Conservation (phyloP, 2,888 invertebrate genomes). For the Agrotis ipsilon region DNA sequence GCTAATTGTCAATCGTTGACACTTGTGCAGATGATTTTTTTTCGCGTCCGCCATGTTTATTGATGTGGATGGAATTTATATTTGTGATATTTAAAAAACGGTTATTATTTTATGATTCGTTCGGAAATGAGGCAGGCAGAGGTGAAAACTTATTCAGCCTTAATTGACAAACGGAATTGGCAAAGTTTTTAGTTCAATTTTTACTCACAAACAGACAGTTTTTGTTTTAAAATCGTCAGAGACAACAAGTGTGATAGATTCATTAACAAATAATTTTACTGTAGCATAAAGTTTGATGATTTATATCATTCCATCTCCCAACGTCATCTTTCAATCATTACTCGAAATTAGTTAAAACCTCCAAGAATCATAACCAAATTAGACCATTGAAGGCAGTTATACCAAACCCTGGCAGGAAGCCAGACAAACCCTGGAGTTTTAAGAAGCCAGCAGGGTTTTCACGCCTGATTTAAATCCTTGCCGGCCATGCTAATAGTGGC, state of each 20-base stretch:
- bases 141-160: neutral
- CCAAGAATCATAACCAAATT: neutral
- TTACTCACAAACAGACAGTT: neutral
- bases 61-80: conserved; percentile 40
- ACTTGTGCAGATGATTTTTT: conserved; percentile 61
- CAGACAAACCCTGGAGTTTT: conserved; percentile 27
- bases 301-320: neutral
- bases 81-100: conserved; percentile 41
- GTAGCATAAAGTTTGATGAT: neutral
- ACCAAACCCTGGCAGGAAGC: conserved; percentile 37
- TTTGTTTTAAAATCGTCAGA: neutral
- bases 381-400: neutral
- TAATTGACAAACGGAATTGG: conserved; percentile 30
- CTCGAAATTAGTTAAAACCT: neutral
- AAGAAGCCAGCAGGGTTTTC: conserved; percentile 45
- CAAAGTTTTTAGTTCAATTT: neutral
- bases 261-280: neutral
- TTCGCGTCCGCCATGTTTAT: conserved; percentile 62
- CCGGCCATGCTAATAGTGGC: conserved; percentile 43
- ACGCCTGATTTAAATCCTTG: conserved; percentile 43
- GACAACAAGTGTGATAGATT: no score
- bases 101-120: conserved; percentile 26
- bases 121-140: conserved; percentile 17
- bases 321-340: neutral
- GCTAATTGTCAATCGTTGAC: conserved; percentile 82